Evolutionary conservation across 2,888 invertebrate genomes (phyloP).

Genomic region (Stenchaetothrips biformis): DNA sequence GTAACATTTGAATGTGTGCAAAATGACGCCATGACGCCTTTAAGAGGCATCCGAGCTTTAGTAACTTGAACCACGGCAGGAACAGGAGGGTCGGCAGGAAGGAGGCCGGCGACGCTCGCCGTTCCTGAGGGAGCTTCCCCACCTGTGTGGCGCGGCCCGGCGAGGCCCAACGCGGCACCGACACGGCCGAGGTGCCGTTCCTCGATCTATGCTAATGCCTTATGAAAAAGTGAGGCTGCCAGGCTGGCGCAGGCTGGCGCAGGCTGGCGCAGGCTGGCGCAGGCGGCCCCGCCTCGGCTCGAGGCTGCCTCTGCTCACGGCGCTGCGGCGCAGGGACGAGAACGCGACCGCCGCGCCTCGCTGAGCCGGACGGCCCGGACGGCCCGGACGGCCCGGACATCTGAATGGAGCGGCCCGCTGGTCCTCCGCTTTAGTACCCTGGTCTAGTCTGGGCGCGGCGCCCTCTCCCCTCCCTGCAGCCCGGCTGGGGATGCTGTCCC

Average conservation of each 20-base stretch:
- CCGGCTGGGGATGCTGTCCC: neutral
- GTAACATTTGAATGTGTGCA: too few relatives aligned
- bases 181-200: neutral
- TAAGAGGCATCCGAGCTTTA: too few relatives aligned
- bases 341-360: neutral
- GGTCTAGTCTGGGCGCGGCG: neutral
- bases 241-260: too few relatives aligned
- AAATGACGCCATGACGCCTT: too few relatives aligned
- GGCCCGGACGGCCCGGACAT: neutral
- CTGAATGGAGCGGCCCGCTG: neutral
- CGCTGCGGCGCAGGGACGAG: neutral
- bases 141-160: neutral
- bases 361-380: neutral
- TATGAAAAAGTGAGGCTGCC: conserved; percentile 16
- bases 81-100: neutral
- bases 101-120: neutral
- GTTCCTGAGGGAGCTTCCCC: neutral
- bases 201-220: conserved; percentile 6
- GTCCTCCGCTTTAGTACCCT: neutral
- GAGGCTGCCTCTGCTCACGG: neutral
- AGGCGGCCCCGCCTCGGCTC: too few relatives aligned
- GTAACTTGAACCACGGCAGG: neutral
- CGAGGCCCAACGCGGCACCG: neutral
- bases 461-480: neutral
- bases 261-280: too few relatives aligned